These are phyloP conservation scores for Colaptes auratus DNA, from an alignment of 2,113 vertebrate genomes.

Conservation along the genomic window DNA sequence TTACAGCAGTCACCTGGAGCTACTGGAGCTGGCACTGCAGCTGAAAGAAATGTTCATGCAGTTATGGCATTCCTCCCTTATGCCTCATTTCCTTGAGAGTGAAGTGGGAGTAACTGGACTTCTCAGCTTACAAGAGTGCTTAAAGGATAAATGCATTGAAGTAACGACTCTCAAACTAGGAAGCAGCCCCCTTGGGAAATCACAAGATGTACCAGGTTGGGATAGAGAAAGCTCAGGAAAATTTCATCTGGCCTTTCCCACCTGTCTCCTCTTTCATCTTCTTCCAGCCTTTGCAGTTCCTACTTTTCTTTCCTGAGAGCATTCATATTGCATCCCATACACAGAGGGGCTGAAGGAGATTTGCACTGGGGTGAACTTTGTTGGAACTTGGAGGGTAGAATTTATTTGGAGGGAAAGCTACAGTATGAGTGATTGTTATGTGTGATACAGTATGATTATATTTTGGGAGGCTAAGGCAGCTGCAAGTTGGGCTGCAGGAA, in stretches of 20 bases:
- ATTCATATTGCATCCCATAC: not conserved
- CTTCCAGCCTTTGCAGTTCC: not conserved
- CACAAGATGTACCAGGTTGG: not conserved
- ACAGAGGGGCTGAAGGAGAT: not conserved
- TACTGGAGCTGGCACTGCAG: not conserved
- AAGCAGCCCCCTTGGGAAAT: not conserved
- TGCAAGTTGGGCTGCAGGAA: not conserved
- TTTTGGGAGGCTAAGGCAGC: not conserved
- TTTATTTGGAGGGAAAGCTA: not conserved
- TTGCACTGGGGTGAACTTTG: not conserved
- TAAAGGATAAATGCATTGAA: slow-evolving; percentile 2
- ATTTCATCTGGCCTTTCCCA: not conserved
- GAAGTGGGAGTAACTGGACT: not conserved
- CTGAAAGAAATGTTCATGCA: not conserved
- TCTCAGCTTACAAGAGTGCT: not conserved
- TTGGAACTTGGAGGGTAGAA: not conserved
- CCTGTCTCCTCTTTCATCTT: not conserved
- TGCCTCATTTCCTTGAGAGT: not conserved
- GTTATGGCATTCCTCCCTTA: not conserved
- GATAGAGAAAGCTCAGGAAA: not conserved
- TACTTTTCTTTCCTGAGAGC: not conserved
- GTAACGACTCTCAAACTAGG: not conserved
- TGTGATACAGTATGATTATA: not conserved
- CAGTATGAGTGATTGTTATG: not conserved
- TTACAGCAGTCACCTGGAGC: not conserved